phyloP scores from a whole-genome alignment of 1,140 invertebrate genomes.

The Pygmarrhopalites habei region DNA sequence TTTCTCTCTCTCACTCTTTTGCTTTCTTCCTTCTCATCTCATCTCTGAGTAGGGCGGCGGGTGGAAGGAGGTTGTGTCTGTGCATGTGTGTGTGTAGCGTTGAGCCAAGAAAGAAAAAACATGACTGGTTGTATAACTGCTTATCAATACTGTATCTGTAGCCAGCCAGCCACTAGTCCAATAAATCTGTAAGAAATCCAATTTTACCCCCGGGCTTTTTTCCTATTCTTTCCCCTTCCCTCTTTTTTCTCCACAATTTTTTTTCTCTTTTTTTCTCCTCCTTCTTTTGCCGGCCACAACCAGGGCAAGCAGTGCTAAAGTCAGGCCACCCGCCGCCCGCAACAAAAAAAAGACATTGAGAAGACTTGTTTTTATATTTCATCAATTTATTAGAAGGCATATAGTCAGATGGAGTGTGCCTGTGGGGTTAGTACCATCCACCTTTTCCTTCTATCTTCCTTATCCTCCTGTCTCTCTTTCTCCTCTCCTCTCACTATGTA shows the following conservation, averaged over 20 bases:
- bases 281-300: too few relatives aligned
- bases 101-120: neutral
- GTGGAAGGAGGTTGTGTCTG: too few relatives aligned
- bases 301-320: too few relatives aligned
- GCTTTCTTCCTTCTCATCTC: too few relatives aligned
- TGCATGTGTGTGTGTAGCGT: neutral
- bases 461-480: too few relatives aligned
- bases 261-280: too few relatives aligned
- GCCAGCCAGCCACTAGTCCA: slow-evolving; percentile 12
- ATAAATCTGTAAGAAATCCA: slow-evolving; percentile 37
- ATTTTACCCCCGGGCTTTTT: slow-evolving; percentile 18
- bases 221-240: neutral
- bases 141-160: slow-evolving; percentile 22
- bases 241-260: too few relatives aligned
- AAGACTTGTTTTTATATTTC: neutral
- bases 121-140: neutral
- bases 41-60: too few relatives aligned
- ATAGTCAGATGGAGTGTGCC: neutral
- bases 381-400: neutral
- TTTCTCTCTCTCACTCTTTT: too few relatives aligned
- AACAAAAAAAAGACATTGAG: slow-evolving; percentile 5
- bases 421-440: neutral
- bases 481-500: too few relatives aligned
- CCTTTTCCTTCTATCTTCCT: too few relatives aligned
- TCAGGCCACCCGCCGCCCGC: neutral